A percentile compares a stretch with the other conserved stretches of the same genome.
phyloP scores from a whole-genome alignment of 2,113 vertebrate genomes.

The Clarias batrachus region DNA sequence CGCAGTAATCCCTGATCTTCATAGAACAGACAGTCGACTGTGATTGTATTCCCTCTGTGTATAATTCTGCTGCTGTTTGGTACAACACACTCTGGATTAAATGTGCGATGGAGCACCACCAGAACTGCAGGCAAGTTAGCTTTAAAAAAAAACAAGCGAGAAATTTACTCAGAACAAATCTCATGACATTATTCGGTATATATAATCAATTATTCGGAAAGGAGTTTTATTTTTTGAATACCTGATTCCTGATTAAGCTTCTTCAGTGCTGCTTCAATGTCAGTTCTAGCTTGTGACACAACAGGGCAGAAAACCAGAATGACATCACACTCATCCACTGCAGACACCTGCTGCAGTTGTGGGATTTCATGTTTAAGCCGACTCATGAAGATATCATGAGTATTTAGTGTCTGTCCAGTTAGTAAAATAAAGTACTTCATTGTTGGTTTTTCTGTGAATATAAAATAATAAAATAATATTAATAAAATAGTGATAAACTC shows the following conservation, averaged over 20 bases:
- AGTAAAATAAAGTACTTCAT: background rate
- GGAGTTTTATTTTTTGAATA: background rate
- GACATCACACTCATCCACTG: background rate
- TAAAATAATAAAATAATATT: background rate
- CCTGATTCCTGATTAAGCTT: background rate
- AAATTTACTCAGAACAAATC: background rate
- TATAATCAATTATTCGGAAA: background rate
- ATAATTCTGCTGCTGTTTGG: background rate
- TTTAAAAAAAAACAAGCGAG: background rate
- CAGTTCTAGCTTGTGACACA: constrained; percentile 6
- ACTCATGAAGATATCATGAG: background rate
- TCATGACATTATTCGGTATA: background rate
- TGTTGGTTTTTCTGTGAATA: background rate
- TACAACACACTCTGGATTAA: background rate
- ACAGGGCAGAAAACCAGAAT: background rate
- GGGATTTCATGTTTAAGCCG: background rate
- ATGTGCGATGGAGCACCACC: constrained; percentile 3
- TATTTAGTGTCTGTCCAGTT: background rate
- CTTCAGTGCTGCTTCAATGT: background rate
- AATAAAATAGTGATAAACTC: no score
- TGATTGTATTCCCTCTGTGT: background rate
- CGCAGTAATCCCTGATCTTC: background rate
- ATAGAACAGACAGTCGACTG: constrained; percentile 9
- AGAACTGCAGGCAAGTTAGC: background rate
- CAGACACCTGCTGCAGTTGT: background rate